A percentile compares a stretch with the other conserved stretches of the same genome.
Conservation (phyloP, 1,140 invertebrate genomes). For the Calliphora vicina region DNA sequence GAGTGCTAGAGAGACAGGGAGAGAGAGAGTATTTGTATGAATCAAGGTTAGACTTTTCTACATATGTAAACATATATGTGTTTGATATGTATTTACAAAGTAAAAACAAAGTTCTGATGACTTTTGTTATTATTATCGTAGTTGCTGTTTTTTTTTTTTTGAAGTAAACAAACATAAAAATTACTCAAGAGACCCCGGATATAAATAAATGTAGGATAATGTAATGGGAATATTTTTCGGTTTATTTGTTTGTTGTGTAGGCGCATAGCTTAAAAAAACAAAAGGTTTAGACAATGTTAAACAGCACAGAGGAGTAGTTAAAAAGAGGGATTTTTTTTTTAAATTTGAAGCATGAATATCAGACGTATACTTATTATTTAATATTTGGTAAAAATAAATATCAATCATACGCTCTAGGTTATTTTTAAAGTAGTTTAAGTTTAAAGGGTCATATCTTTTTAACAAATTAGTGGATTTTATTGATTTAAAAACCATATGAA, state of each 20-base stretch:
- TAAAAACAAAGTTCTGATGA: neutral
- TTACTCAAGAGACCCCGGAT: neutral
- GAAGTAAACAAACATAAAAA: neutral
- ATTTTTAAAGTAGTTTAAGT: too few relatives aligned
- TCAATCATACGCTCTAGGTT: too few relatives aligned
- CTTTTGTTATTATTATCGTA: neutral
- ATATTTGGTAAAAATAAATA: too few relatives aligned
- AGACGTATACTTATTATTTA: too few relatives aligned
- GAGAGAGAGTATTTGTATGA: too few relatives aligned
- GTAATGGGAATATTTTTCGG: neutral
- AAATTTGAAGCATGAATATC: too few relatives aligned
- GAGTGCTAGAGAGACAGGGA: too few relatives aligned
- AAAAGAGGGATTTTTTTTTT: neutral
- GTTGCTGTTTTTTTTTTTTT: neutral
- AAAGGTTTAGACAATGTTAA: neutral
- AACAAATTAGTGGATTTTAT: too few relatives aligned
- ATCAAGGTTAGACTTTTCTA: neutral
- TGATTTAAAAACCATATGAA: too few relatives aligned
- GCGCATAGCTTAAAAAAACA: neutral
- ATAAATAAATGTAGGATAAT: neutral
- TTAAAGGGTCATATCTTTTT: too few relatives aligned
- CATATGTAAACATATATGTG: too few relatives aligned
- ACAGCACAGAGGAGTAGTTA: neutral
- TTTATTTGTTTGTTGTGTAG: neutral
- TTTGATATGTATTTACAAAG: neutral